A percentile compares a stretch with the other conserved stretches of the same genome.
Evolutionary conservation across 2,113 vertebrate genomes (phyloP).

Genomic region (Vulpes lagopus): DNA sequence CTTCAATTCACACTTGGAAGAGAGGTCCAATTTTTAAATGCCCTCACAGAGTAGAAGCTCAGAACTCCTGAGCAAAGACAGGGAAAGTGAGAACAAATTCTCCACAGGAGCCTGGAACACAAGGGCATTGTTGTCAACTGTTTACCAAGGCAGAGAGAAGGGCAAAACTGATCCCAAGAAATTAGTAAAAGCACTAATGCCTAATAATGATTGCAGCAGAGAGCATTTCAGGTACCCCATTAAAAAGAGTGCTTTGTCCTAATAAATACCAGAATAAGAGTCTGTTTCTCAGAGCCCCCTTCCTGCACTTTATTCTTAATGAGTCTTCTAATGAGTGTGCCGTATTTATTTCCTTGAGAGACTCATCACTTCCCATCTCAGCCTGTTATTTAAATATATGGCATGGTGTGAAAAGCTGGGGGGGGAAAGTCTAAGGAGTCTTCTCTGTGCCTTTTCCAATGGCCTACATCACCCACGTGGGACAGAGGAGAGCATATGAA

Average conservation of each 20-base stretch:
- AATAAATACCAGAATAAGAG: slow-evolving; percentile 87
- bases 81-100: not conserved
- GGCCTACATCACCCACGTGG: slow-evolving; percentile 57
- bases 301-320: slow-evolving; percentile 89
- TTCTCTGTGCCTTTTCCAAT: slow-evolving; percentile 76
- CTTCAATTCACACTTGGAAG: not conserved
- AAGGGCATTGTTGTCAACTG: slow-evolving; percentile 35
- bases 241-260: slow-evolving; percentile 89
- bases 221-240: slow-evolving; percentile 88
- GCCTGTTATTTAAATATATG: slow-evolving; percentile 87
- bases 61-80: not conserved
- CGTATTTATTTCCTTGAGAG: slow-evolving; percentile 90
- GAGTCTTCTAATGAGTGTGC: slow-evolving; percentile 89
- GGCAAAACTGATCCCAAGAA: slow-evolving; percentile 87
- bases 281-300: slow-evolving; percentile 89
- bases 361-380: slow-evolving; percentile 88
- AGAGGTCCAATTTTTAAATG: not conserved
- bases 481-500: slow-evolving; percentile 33
- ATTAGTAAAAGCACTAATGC: slow-evolving; percentile 86
- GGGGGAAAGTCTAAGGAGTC: not conserved
- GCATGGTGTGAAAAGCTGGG: slow-evolving; percentile 80
- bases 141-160: slow-evolving; percentile 83
- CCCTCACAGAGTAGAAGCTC: not conserved
- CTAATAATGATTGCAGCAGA: slow-evolving; percentile 87
- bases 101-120: not conserved